phyloP scores from a whole-genome alignment of 2,888 invertebrate species.

The Eurytoma adleriae region DNA sequence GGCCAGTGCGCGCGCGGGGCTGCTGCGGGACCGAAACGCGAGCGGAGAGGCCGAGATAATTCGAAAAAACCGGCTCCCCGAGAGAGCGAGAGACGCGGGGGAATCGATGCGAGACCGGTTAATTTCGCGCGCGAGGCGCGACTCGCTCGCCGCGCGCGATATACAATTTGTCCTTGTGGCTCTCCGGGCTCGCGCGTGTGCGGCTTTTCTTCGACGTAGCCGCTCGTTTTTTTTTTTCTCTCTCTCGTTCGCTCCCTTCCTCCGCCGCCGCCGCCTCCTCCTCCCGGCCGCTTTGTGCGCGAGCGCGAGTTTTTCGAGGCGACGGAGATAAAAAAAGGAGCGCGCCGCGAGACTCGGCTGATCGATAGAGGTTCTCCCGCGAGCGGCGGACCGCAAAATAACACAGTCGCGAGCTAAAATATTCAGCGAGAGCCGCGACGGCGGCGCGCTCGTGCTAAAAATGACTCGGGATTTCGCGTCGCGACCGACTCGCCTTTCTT shows the following conservation, averaged over 20 bases:
- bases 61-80: conserved; percentile 49
- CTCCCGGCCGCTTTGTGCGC: conserved; percentile 35
- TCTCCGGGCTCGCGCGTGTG: conserved; percentile 13
- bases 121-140: conserved; percentile 51
- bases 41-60: conserved; percentile 3
- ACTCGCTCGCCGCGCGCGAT: conserved; percentile 10
- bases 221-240: background rate
- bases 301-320: conserved; percentile 51
- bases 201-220: conserved; percentile 32
- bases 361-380: background rate
- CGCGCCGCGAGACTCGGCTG: conserved; percentile 3
- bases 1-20: background rate
- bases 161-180: conserved; percentile 12
- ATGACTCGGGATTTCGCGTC: conserved; percentile 24
- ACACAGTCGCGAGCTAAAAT: conserved; percentile 30
- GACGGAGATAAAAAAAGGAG: conserved; percentile 4
- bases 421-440: conserved; percentile 45
- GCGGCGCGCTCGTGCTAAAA: conserved; percentile 30
- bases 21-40: background rate
- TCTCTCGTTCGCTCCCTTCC: conserved; percentile 28
- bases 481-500: background rate
- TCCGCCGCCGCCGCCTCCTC: conserved; percentile 30
- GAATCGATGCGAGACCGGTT: conserved; percentile 53
- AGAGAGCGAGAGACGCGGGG: background rate
- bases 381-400: conserved; percentile 35